These are phyloP conservation scores for Nannoperca obscura DNA, from an alignment of 2,797 vertebrate genomes.

Conservation along the genomic window DNA sequence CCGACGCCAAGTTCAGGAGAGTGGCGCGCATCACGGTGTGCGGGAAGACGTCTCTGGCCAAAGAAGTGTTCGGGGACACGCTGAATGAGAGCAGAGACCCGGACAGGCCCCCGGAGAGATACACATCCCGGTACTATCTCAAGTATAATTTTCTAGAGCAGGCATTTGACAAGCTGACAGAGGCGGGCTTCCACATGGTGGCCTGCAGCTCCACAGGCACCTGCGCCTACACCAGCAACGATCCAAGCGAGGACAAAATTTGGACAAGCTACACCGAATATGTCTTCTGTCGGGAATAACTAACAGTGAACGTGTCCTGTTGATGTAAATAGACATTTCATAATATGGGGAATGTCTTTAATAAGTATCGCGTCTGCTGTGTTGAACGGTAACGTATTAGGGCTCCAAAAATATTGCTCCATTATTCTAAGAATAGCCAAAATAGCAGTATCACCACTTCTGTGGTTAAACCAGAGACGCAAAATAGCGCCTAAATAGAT, in stretches of 20 bases:
- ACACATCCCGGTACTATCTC: slow-evolving; percentile 94
- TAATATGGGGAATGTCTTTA: slow-evolving; percentile 41
- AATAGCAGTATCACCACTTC: background rate
- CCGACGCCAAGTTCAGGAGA: slow-evolving; percentile 92
- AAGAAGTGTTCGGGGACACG: slow-evolving; percentile 95
- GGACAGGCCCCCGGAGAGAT: slow-evolving; percentile 92
- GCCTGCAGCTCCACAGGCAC: slow-evolving; percentile 94
- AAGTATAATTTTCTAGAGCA: slow-evolving; percentile 96
- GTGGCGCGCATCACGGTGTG: slow-evolving; percentile 95
- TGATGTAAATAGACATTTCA: slow-evolving; percentile 61
- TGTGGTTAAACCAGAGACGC: slow-evolving; percentile 11
- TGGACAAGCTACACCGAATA: slow-evolving; percentile 98
- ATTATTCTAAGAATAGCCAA: slow-evolving; percentile 19
- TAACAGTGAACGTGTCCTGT: slow-evolving; percentile 47
- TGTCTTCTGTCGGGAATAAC: slow-evolving; percentile 94
- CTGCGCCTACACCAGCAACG: slow-evolving; percentile 91
- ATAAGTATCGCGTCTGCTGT: slow-evolving; percentile 44
- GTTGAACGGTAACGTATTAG: slow-evolving; percentile 23
- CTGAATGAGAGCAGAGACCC: slow-evolving; percentile 95
- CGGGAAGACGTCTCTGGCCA: slow-evolving; percentile 93
- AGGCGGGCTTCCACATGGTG: slow-evolving; percentile 94
- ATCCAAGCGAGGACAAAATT: slow-evolving; percentile 95
- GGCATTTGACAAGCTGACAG: slow-evolving; percentile 94
- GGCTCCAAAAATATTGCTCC: slow-evolving; percentile 10
- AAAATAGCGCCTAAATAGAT: slow-evolving; percentile 10